Base-by-base conservation (phyloP, 2,113 vertebrate genomes). In the Calypte anna region DNA sequence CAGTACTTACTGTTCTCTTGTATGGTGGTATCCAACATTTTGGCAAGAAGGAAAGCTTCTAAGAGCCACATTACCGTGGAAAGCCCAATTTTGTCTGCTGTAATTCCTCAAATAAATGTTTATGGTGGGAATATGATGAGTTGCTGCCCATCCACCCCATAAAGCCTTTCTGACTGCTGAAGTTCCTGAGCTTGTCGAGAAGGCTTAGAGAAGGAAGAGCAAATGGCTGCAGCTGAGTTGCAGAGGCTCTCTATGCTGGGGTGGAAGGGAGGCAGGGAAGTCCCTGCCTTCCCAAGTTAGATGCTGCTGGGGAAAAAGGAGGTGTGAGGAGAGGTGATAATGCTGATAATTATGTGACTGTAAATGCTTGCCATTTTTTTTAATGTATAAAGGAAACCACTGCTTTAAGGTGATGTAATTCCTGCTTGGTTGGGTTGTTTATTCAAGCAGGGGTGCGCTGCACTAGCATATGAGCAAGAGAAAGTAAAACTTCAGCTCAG, bases 91-190 rank as follows among this genome's bases (percentile, higher is more conserved):
- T 72, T 1, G 7, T 88, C 46, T 54, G 57, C 44, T 28, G 1
- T 57, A 96, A 46, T 83, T 95, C 64, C 50, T 79, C 72, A 74
- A 46, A 93, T 67, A 94, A 96, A 88, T 57, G n/a, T 77, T 63
- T 81, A 48, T 51, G 57, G 79, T 83, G 68, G 22, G 16, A 74
- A 83, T 6, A 27, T 88, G 72, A 67, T 31, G 72, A 57, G 57
- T 20, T 83, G 64, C 75, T 87, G 85, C 72, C 72, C 76, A 57
- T 90, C 82, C 57, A 80, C 9, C 27, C 61, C 53, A 17, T 38
- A 23, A 90, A 91, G 57, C 54, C 82, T 50, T 84, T 36, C n/a
- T 63, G 90, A 78, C 7, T 77, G 57, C 83, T 67, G 82, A 80
- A 78, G 68, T 44, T 85, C 68, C 63, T 27, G 75, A 90, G n/a